These are phyloP conservation scores for Coregonus suidteri DNA, from an alignment of 2,797 vertebrate species.

Conservation along the genomic window DNA sequence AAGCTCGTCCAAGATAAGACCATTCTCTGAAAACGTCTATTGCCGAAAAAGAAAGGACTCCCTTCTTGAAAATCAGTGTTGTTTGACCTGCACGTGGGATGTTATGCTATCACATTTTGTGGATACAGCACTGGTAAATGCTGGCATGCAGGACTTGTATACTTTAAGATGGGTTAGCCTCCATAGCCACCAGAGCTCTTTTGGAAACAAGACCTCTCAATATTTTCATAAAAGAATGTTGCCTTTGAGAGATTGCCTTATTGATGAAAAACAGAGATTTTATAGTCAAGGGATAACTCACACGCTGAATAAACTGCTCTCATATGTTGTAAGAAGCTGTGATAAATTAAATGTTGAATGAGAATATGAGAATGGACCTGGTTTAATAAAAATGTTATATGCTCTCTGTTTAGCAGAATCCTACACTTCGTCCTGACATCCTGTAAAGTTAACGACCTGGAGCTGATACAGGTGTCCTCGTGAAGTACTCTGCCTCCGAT, in stretches of 20 bases:
- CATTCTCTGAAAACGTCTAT: constrained; percentile 29
- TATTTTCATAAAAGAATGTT: constrained; percentile 40
- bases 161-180: constrained; percentile 26
- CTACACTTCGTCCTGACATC: not conserved
- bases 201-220: constrained; percentile 43
- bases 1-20: constrained; percentile 21
- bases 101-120: constrained; percentile 18
- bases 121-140: constrained; percentile 29
- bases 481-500: constrained; percentile 21
- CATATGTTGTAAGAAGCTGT: not conserved
- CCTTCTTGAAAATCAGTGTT: constrained; percentile 17
- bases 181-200: constrained; percentile 12
- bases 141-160: constrained; percentile 51
- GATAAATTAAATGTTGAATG: not conserved
- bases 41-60: constrained; percentile 32
- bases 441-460: constrained; percentile 32
- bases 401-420: not conserved
- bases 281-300: not conserved
- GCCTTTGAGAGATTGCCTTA: constrained; percentile 28
- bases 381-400: not conserved
- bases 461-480: constrained; percentile 49
- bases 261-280: constrained; percentile 27
- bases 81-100: constrained; percentile 38
- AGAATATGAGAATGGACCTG: not conserved
- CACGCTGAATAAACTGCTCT: not conserved